These are phyloP conservation scores for Drosophila athabasca DNA, from an alignment of 1,140 invertebrate genomes.

Conservation along the genomic window DNA sequence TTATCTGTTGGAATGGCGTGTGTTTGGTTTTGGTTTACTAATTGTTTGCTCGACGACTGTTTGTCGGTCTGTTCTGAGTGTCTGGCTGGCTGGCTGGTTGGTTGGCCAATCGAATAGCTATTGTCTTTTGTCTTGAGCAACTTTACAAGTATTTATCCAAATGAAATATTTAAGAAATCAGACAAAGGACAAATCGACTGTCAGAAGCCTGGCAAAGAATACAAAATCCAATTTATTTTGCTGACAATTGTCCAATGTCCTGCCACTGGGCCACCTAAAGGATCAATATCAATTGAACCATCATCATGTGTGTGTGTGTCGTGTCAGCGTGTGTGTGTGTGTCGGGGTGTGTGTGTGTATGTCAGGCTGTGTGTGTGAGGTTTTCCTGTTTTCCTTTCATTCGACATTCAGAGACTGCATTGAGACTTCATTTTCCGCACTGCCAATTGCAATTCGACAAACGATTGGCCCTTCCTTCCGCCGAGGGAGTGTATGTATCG, in stretches of 20 bases:
- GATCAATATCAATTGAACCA: conserved; percentile 48
- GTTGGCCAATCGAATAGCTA: conserved; percentile 11
- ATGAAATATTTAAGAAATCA: conserved; percentile 33
- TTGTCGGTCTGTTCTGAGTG: background rate
- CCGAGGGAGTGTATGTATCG: background rate
- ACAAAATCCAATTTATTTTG: conserved; percentile 73
- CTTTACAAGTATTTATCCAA: conserved; percentile 38
- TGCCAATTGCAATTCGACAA: conserved; percentile 53
- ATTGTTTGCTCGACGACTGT: conserved; percentile 46
- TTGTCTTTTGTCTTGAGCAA: conserved; percentile 50
- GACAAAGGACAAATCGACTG: conserved; percentile 25
- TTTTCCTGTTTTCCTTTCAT: conserved; percentile 45
- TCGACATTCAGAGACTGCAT: conserved; percentile 34
- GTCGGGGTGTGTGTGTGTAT: background rate
- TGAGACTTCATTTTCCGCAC: conserved; percentile 63
- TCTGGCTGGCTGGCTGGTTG: background rate
- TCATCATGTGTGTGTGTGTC: conserved; percentile 15
- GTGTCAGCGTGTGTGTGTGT: conserved; percentile 1
- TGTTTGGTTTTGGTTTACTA: conserved; percentile 71
- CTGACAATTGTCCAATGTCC: conserved; percentile 43
- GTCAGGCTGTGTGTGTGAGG: conserved; percentile 29
- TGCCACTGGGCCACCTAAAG: conserved; percentile 33
- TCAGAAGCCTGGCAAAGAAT: conserved; percentile 47
- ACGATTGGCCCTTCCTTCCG: conserved; percentile 16
- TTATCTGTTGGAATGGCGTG: conserved; percentile 33